These are phyloP conservation scores for Daboia siamensis DNA, from an alignment of 2,113 vertebrate species.

Conservation along the genomic window DNA sequence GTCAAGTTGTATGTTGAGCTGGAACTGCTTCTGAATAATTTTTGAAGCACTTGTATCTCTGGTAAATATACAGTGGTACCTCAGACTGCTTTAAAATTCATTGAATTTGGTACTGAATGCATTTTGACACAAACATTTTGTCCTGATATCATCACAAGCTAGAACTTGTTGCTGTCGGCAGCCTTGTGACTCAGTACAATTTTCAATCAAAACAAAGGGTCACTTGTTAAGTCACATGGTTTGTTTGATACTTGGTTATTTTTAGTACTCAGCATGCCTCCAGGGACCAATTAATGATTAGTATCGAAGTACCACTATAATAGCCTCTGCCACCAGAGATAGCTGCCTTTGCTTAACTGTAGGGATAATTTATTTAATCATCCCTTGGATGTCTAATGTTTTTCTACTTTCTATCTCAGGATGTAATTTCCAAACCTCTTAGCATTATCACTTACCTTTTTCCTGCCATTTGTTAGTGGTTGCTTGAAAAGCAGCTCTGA, in stretches of 20 bases:
- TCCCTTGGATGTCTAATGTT: not conserved
- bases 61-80: not conserved
- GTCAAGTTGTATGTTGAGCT: not conserved
- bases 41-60: not conserved
- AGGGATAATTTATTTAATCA: not conserved
- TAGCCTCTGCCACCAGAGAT: not conserved
- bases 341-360: not conserved
- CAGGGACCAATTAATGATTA: not conserved
- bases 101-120: not conserved
- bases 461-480: not conserved
- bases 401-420: not conserved
- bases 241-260: not conserved
- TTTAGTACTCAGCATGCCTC: not conserved
- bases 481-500: not conserved
- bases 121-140: not conserved
- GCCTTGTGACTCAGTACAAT: not conserved
- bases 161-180: not conserved
- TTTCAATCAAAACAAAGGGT: not conserved
- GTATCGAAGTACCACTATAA: not conserved
- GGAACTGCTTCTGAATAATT: not conserved
- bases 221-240: not conserved
- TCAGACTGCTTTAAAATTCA: not conserved
- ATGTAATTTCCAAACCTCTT: accelerated
- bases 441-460: not conserved
- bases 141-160: not conserved